A percentile compares a stretch with the other conserved stretches of the same genome.
Evolutionary conservation across 2,888 invertebrate genomes (phyloP).

Genomic region (Parelbella ahira): DNA sequence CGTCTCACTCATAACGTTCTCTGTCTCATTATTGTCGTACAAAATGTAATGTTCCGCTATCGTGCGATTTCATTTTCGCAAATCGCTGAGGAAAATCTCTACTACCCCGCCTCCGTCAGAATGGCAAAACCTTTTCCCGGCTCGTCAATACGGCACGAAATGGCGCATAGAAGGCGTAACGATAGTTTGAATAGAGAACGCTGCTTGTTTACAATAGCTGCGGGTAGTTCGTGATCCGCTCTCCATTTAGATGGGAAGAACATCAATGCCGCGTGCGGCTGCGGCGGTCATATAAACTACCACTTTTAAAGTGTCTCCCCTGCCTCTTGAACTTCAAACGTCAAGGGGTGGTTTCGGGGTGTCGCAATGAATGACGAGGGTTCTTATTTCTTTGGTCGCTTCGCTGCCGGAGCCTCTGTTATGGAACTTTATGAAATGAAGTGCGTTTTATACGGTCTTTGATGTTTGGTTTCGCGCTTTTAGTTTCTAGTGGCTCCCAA

Average conservation of each 20-base stretch:
- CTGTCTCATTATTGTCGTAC: slow-evolving; percentile 53
- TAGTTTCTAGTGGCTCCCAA: slow-evolving; percentile 62
- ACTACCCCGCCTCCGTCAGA: no score
- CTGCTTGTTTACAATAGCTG: slow-evolving; percentile 75
- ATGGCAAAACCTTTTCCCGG: slow-evolving; percentile 54
- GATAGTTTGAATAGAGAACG: slow-evolving; percentile 72
- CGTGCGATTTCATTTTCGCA: slow-evolving; percentile 1
- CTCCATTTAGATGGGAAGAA: slow-evolving; percentile 71
- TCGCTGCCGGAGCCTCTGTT: slow-evolving; percentile 56
- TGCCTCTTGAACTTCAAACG: slow-evolving; percentile 35
- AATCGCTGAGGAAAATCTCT: no score
- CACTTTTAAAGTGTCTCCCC: slow-evolving; percentile 46
- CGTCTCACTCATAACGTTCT: slow-evolving; percentile 38
- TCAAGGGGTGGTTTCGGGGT: slow-evolving; percentile 31
- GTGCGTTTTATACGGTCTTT: slow-evolving; percentile 72
- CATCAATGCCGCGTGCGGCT: slow-evolving; percentile 62
- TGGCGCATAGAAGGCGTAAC: slow-evolving; percentile 61
- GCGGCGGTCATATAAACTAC: slow-evolving; percentile 53
- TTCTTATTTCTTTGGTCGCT: slow-evolving; percentile 50
- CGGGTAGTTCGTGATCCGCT: slow-evolving; percentile 72
- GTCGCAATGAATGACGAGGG: slow-evolving; percentile 45
- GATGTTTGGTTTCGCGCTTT: slow-evolving; percentile 71
- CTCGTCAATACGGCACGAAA: slow-evolving; percentile 60
- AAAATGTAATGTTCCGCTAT: slow-evolving; percentile 38
- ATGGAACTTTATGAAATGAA: slow-evolving; percentile 72